Conservation (phyloP, 1,140 invertebrate species). For the Meloidogyne hapla region DNA sequence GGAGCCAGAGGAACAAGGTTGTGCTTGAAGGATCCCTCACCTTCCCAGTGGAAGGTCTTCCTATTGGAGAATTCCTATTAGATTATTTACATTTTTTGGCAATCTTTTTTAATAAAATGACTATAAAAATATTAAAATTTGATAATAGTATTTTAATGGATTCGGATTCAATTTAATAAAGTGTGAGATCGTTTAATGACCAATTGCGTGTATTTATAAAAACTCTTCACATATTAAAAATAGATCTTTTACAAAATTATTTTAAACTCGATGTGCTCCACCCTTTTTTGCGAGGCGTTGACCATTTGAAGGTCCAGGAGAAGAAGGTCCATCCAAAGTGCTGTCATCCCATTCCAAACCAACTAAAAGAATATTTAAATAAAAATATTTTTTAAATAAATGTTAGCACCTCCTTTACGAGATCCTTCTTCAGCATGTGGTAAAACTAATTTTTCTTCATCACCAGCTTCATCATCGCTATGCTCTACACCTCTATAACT, state of each 20-base stretch:
- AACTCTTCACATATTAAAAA: neutral
- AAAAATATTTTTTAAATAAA: neutral
- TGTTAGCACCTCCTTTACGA: conserved; percentile 25
- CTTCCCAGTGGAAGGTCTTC: no score
- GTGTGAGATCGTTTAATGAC: neutral
- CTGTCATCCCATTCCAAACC: conserved; percentile 62
- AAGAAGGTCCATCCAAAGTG: conserved; percentile 20
- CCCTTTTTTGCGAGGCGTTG: neutral
- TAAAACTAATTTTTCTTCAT: conserved; percentile 44
- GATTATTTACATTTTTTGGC: neutral
- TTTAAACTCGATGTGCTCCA: conserved; percentile 1
- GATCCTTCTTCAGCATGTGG: conserved; percentile 42
- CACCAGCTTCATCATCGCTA: conserved; percentile 57
- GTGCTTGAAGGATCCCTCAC: no score
- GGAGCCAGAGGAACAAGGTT: no score
- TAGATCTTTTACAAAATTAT: neutral
- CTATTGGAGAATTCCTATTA: no score
- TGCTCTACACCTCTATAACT: conserved; percentile 1
- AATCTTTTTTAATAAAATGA: neutral
- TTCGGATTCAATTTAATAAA: neutral
- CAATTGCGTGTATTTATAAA: neutral
- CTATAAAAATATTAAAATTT: neutral
- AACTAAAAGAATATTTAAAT: neutral
- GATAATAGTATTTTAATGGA: conserved; percentile 1
- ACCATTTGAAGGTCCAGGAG: conserved; percentile 4